Evolutionary conservation across 1,140 invertebrate genomes (phyloP).

Genomic region (Asbolus verrucosus): DNA sequence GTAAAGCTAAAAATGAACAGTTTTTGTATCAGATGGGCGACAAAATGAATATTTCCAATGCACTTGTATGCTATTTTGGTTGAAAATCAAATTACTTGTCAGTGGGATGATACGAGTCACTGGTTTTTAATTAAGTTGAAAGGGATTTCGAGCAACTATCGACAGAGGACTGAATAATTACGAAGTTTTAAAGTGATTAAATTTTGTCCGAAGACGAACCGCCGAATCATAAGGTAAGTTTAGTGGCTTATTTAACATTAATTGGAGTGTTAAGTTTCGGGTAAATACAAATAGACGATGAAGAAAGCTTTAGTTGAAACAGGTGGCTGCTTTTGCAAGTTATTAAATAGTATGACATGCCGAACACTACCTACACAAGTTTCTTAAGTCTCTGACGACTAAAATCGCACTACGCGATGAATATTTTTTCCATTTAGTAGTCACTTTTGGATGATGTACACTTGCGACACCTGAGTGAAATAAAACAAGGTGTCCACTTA

Average conservation of each 20-base stretch:
- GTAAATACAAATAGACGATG: neutral
- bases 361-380: conserved; percentile 37
- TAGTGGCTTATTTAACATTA: conserved; percentile 12
- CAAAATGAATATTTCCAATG: too few relatives aligned
- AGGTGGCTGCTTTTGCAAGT: conserved; percentile 32
- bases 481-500: conserved; percentile 61
- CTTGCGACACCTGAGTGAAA: conserved; percentile 43
- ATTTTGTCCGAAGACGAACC: too few relatives aligned
- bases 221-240: too few relatives aligned
- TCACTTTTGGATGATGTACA: conserved; percentile 30
- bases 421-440: neutral
- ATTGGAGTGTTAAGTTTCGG: conserved; percentile 10
- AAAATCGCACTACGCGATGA: neutral
- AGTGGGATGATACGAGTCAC: too few relatives aligned
- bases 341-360: conserved; percentile 39
- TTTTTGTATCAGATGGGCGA: neutral
- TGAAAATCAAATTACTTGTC: too few relatives aligned
- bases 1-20: too few relatives aligned
- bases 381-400: neutral
- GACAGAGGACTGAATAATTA: too few relatives aligned
- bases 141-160: too few relatives aligned
- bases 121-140: too few relatives aligned
- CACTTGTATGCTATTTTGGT: too few relatives aligned
- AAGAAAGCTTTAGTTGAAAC: conserved; percentile 1
- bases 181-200: too few relatives aligned